phyloP scores from a whole-genome alignment of 2,888 invertebrate genomes.

The Saturnia pavonia region DNA sequence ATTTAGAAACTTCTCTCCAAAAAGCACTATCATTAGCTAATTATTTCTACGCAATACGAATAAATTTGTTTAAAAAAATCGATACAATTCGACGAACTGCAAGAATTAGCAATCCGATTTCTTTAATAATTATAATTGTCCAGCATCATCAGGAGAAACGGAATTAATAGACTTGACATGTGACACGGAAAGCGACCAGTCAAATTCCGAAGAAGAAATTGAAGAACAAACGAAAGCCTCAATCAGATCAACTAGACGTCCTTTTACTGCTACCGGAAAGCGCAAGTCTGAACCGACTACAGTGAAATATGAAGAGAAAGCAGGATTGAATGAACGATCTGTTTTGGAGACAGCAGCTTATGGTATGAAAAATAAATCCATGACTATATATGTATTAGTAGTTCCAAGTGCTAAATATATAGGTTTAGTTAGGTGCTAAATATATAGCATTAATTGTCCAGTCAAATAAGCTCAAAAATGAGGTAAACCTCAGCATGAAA shows the following conservation, averaged over 20 bases:
- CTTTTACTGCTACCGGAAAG: slow-evolving; percentile 23
- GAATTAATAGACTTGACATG: slow-evolving; percentile 50
- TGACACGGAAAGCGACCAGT: slow-evolving; percentile 30
- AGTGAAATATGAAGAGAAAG: neutral
- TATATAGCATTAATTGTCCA: no score
- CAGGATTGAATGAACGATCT: neutral
- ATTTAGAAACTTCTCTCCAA: no score
- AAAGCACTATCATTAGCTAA: no score
- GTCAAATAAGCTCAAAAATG: no score
- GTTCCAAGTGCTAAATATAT: neutral
- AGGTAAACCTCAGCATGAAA: no score
- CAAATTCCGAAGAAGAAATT: slow-evolving; percentile 41
- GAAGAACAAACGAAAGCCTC: slow-evolving; percentile 26
- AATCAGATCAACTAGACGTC: slow-evolving; percentile 26
- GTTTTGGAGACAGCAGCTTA: neutral
- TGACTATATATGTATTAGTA: neutral
- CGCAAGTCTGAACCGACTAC: neutral
- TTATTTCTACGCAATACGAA: no score
- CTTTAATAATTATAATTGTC: slow-evolving; percentile 24
- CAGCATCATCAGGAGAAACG: slow-evolving; percentile 60
- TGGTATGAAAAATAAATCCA: neutral
- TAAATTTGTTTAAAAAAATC: no score
- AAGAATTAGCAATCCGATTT: neutral
- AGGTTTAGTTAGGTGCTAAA: neutral
- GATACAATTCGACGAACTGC: no score